Conservation (phyloP, 2,113 vertebrate genomes). For the Oreochromis spilurus region DNA sequence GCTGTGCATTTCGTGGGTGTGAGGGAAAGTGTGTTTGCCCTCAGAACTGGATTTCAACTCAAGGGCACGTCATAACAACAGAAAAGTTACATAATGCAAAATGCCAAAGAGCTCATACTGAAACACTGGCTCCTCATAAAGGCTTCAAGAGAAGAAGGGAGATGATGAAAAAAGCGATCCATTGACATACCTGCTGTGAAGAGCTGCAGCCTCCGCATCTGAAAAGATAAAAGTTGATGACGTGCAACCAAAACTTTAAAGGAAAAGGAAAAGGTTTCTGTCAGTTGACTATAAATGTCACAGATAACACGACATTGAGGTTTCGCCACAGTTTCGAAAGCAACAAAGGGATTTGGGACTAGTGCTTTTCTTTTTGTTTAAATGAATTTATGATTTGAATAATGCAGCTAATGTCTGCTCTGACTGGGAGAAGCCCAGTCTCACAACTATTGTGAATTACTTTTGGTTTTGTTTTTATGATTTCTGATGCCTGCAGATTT, state of each 20-base stretch:
- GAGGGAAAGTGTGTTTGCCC: neutral
- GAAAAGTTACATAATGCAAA: neutral
- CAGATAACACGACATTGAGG: neutral
- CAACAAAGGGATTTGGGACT: neutral
- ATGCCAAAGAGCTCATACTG: neutral
- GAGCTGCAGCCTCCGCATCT: neutral
- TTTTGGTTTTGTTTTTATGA: neutral
- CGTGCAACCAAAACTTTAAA: neutral
- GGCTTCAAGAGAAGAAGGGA: neutral
- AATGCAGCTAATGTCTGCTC: neutral
- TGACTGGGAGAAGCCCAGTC: neutral
- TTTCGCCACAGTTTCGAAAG: neutral
- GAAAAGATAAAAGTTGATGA: neutral
- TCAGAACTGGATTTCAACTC: conserved; percentile 5
- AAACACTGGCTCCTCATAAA: neutral
- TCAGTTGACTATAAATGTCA: neutral
- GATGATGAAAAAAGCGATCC: neutral
- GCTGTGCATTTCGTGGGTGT: neutral
- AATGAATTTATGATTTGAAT: neutral
- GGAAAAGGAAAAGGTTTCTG: neutral
- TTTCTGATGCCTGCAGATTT: neutral
- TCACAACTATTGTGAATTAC: neutral
- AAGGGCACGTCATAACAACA: neutral
- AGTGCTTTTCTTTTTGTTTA: neutral
- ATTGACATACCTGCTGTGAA: neutral